phyloP scores from a whole-genome alignment of 2,888 invertebrate species.

The Creontiades dilutus region DNA sequence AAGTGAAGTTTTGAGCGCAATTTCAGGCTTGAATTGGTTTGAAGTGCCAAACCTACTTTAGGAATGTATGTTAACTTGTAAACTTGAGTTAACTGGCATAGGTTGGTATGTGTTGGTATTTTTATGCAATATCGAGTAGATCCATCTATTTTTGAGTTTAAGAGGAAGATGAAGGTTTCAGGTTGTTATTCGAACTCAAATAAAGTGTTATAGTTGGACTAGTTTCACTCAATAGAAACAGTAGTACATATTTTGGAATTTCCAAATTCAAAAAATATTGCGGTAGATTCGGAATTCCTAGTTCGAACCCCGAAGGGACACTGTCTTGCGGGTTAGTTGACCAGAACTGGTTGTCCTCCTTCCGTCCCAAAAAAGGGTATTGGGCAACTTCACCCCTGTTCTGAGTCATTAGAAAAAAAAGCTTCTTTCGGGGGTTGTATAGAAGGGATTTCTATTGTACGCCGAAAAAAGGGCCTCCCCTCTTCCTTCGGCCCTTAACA shows the following conservation, averaged over 20 bases:
- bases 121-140: too few species aligned
- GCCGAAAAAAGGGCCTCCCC: neutral
- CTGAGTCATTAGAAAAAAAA: conserved; percentile 59
- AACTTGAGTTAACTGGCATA: too few species aligned
- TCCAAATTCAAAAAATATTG: conserved; percentile 5
- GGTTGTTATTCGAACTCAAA: too few species aligned
- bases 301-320: conserved; percentile 20
- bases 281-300: neutral
- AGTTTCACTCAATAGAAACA: too few species aligned
- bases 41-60: too few species aligned
- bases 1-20: too few species aligned
- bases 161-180: too few species aligned
- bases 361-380: conserved; percentile 26
- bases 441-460: conserved; percentile 44
- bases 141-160: too few species aligned
- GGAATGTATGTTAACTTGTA: too few species aligned
- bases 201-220: too few species aligned
- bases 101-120: too few species aligned
- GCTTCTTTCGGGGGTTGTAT: conserved; percentile 61
- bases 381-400: conserved; percentile 29
- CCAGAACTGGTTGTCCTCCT: conserved; percentile 59
- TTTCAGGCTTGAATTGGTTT: too few species aligned
- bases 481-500: conserved; percentile 9
- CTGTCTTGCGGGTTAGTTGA: conserved; percentile 48
- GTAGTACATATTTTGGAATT: neutral